A percentile compares a stretch with the other conserved stretches of the same genome.
Evolutionary conservation across 1,140 invertebrate species (phyloP).

Genomic region (Phocides pigmalion): DNA sequence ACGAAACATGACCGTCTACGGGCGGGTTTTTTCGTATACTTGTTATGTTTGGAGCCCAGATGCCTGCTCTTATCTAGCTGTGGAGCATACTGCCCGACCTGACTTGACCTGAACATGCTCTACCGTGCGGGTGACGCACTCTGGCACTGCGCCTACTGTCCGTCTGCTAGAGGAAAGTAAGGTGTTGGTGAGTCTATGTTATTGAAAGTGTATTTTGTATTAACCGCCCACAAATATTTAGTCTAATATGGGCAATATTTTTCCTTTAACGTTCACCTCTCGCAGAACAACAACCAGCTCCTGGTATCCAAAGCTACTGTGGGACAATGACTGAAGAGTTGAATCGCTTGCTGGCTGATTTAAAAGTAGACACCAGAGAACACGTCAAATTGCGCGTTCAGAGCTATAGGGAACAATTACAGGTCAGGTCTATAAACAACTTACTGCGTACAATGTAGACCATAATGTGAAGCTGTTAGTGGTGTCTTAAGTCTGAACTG

Average conservation of each 20-base stretch:
- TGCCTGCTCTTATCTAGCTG: conserved; percentile 33
- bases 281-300: conserved; percentile 22
- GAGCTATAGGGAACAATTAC: conserved; percentile 19
- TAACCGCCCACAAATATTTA: conserved; percentile 18
- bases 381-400: conserved; percentile 10
- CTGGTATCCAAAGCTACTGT: conserved; percentile 9
- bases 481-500: background rate
- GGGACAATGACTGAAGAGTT: conserved; percentile 20
- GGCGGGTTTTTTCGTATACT: conserved; percentile 55
- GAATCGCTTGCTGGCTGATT: conserved; percentile 11
- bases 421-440: conserved; percentile 25
- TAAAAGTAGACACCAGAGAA: conserved; percentile 3
- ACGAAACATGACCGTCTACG: conserved; percentile 33
- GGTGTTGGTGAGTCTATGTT: conserved; percentile 31
- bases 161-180: conserved; percentile 20
- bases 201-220: conserved; percentile 9
- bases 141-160: conserved; percentile 14
- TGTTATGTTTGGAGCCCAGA: conserved; percentile 64
- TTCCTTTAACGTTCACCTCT: conserved; percentile 23
- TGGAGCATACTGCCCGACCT: conserved; percentile 26
- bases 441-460: background rate
- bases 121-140: conserved; percentile 21
- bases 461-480: conserved; percentile 1
- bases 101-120: conserved; percentile 29
- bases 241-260: conserved; percentile 24